A percentile compares a stretch with the other conserved stretches of the same genome.
Evolutionary conservation across 2,113 vertebrate species (phyloP).

Genomic region (Grammomys dolichurus): DNA sequence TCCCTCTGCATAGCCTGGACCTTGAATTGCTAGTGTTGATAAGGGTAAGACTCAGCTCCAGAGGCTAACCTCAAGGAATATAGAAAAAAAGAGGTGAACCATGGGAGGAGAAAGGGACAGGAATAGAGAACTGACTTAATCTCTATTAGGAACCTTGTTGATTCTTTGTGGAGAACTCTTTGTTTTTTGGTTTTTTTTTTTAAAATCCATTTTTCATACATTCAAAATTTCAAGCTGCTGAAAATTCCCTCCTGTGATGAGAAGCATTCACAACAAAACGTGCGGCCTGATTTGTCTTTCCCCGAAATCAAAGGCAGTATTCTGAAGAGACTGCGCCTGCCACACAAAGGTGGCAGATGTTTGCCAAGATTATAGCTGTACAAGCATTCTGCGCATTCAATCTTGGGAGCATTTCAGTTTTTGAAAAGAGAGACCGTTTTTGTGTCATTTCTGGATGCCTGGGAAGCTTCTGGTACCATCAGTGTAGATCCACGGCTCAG

Average conservation of each 20-base stretch:
- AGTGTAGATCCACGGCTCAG: not conserved
- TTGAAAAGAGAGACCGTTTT: conserved; percentile 86
- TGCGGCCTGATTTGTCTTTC: conserved; percentile 90
- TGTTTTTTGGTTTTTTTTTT: conserved; percentile 67
- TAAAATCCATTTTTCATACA: conserved; percentile 85
- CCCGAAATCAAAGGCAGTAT: conserved; percentile 90
- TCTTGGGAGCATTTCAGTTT: conserved; percentile 85
- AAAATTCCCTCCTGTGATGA: conserved; percentile 91
- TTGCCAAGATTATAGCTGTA: conserved; percentile 87
- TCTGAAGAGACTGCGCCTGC: conserved; percentile 87
- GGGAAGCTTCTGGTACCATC: conserved; percentile 72
- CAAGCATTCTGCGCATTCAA: conserved; percentile 84
- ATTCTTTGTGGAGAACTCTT: conserved; percentile 82
- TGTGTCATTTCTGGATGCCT: conserved; percentile 77
- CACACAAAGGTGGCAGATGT: conserved; percentile 91
- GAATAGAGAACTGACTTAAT: conserved; percentile 78
- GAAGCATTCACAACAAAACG: conserved; percentile 89
- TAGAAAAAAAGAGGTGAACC: conserved; percentile 34
- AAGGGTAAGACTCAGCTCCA: not conserved
- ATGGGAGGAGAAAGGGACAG: conserved; percentile 38
- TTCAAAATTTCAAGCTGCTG: conserved; percentile 88
- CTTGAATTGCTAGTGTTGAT: not conserved
- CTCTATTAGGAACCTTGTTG: conserved; percentile 85
- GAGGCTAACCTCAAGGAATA: conserved; percentile 11
- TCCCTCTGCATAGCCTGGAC: not conserved